Conservation (phyloP, 1,140 invertebrate species). For the Trachymyrmex cornetzi region DNA sequence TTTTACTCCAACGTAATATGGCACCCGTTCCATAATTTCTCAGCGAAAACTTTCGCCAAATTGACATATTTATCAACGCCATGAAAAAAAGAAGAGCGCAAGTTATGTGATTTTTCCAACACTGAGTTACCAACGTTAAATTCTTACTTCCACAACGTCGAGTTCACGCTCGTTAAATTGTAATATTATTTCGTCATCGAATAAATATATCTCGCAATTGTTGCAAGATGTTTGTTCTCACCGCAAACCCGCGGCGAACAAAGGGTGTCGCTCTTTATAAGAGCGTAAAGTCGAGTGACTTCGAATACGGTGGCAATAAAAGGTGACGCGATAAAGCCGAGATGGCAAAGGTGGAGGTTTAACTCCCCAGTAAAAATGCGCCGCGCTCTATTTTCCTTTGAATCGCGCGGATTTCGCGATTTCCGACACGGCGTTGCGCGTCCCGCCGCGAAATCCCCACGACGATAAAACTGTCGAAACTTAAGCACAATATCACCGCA, state of each 20-base stretch:
- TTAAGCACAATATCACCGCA: constrained; percentile 55
- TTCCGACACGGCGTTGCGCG: background rate
- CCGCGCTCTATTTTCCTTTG: constrained; percentile 33
- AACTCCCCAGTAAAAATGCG: constrained; percentile 58
- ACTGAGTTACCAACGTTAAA: background rate
- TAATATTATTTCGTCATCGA: background rate
- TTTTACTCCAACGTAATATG: background rate
- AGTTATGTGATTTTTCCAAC: background rate
- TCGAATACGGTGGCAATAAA: constrained; percentile 49
- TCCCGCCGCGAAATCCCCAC: constrained; percentile 15
- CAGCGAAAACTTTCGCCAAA: background rate
- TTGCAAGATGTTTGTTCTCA: constrained; percentile 21
- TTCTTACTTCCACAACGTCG: background rate
- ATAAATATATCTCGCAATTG: constrained; percentile 44
- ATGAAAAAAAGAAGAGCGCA: background rate
- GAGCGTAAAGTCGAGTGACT: constrained; percentile 46
- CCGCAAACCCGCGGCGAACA: background rate
- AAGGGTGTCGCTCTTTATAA: constrained; percentile 45
- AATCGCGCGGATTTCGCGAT: constrained; percentile 28
- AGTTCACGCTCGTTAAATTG: background rate
- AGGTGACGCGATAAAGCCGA: constrained; percentile 32
- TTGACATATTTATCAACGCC: constrained; percentile 24
- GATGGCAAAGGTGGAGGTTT: constrained; percentile 19
- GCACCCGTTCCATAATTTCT: background rate
- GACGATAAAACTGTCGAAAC: constrained; percentile 67